These are phyloP conservation scores for Apodemus agrarius DNA, from an alignment of 2,797 vertebrate genomes.

Conservation along the genomic window DNA sequence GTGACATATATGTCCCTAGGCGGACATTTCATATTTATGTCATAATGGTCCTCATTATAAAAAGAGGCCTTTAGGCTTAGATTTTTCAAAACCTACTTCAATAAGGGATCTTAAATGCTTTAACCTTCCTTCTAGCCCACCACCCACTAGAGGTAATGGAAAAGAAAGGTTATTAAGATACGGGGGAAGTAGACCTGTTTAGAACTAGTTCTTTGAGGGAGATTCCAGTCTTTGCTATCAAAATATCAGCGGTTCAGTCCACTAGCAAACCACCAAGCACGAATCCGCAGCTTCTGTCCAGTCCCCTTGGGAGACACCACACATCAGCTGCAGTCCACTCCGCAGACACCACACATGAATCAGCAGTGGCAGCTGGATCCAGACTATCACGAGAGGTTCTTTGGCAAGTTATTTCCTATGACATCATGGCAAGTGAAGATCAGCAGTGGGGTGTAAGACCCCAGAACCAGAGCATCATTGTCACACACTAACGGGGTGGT, in stretches of 20 bases:
- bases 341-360: too few relatives aligned
- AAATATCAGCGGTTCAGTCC: not conserved
- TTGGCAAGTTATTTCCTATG: not conserved
- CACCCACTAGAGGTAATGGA: not conserved
- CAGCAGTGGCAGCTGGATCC: not conserved
- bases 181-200: not conserved
- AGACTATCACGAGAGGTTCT: not conserved
- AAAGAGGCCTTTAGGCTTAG: not conserved
- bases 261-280: not conserved
- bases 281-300: not conserved
- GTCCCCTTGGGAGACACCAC: too few relatives aligned
- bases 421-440: not conserved
- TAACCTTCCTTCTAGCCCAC: not conserved
- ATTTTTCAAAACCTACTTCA: not conserved
- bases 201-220: not conserved
- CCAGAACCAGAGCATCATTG: not conserved
- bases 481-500: not conserved
- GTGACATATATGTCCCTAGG: not conserved
- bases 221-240: not conserved
- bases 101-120: not conserved
- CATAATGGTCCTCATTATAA: not conserved
- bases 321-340: too few relatives aligned
- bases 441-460: not conserved
- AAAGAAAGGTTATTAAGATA: not conserved
- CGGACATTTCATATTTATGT: not conserved